Conservation (phyloP, 2,888 invertebrate genomes). For the Chromoteleia sp. region DNA sequence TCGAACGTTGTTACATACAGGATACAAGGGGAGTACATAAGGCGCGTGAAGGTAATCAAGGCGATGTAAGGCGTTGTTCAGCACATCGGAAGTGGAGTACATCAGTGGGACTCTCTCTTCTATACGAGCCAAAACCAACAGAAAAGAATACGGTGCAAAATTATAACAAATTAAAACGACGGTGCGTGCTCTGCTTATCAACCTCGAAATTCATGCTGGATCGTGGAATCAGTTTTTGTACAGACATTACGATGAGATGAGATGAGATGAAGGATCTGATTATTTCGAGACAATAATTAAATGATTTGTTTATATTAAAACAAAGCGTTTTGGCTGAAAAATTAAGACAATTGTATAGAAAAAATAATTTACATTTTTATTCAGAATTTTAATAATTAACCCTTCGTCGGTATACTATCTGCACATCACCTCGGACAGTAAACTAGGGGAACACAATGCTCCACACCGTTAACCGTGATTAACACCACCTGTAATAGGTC, state of each 20-base stretch:
- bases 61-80: slow-evolving; percentile 84
- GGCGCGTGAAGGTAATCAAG: slow-evolving; percentile 81
- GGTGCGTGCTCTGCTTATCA: slow-evolving; percentile 68
- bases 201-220: slow-evolving; percentile 50
- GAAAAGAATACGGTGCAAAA: slow-evolving; percentile 75
- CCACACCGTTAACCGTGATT: too few relatives aligned
- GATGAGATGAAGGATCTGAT: neutral
- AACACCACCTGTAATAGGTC: too few relatives aligned
- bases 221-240: slow-evolving; percentile 3
- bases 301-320: neutral
- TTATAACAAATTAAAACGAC: slow-evolving; percentile 76
- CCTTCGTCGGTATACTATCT: too few relatives aligned
- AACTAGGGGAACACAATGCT: too few relatives aligned
- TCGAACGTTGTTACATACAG: slow-evolving; percentile 77
- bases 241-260: slow-evolving; percentile 21
- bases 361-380: too few relatives aligned
- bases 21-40: slow-evolving; percentile 77
- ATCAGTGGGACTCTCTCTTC: slow-evolving; percentile 84
- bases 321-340: too few relatives aligned
- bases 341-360: too few relatives aligned
- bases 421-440: too few relatives aligned
- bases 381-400: too few relatives aligned
- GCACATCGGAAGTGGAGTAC: slow-evolving; percentile 83
- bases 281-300: slow-evolving; percentile 33
- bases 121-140: slow-evolving; percentile 75